A percentile compares a stretch with the other conserved stretches of the same genome.
phyloP scores from a whole-genome alignment of 2,113 vertebrate species.

The Mobula hypostoma region DNA sequence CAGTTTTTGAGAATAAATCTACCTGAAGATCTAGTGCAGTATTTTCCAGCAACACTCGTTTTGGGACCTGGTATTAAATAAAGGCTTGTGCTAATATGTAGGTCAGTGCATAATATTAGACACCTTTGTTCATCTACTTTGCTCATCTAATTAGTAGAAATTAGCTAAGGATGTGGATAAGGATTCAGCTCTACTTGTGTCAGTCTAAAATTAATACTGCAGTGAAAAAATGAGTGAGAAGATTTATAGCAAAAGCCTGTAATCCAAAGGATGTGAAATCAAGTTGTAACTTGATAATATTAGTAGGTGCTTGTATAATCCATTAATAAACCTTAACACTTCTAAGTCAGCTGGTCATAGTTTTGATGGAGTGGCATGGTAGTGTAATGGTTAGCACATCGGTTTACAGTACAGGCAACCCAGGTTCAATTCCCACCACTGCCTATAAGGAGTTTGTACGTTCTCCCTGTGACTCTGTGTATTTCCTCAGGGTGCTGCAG shows the following conservation, averaged over 20 bases:
- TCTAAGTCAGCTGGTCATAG: not conserved
- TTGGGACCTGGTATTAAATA: not conserved
- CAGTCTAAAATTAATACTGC: conserved; percentile 14
- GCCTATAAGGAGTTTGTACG: no score
- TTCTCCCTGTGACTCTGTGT: no score
- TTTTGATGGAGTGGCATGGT: not conserved
- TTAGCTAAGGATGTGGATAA: not conserved
- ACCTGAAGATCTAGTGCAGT: not conserved
- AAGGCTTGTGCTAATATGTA: not conserved
- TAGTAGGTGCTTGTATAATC: not conserved
- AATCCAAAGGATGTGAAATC: not conserved
- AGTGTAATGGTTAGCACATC: no score
- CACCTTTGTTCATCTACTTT: not conserved
- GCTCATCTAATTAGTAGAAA: conserved; percentile 20
- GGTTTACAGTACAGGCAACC: no score
- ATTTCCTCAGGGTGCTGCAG: no score
- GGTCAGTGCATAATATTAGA: conserved; percentile 24
- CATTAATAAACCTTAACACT: not conserved
- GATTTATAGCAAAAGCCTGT: not conserved
- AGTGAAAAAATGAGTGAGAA: not conserved
- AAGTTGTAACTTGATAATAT: not conserved
- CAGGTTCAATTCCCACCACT: no score
- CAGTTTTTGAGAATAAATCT: not conserved
- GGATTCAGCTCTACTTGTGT: not conserved
- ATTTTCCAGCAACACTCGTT: not conserved